Base-by-base conservation (phyloP, 1,140 invertebrate species). In the Drosophila arawakana region DNA sequence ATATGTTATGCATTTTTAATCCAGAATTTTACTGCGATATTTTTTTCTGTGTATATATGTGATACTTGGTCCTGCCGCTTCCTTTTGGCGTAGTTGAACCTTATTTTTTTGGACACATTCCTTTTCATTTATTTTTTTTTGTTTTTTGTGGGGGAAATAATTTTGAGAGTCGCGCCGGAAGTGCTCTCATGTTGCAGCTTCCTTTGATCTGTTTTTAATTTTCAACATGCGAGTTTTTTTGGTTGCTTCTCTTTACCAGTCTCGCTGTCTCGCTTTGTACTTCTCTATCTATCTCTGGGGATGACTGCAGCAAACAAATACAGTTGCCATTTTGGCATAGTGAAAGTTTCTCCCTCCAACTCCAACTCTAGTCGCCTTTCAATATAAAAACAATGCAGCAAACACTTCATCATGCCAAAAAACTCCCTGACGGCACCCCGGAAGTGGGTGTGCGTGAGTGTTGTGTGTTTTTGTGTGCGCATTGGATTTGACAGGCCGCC, bases 141-240 rank as follows among this genome's bases (percentile, higher is more conserved):
- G n/a, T 61, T 30, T 55, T 85, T 85, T 30, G 25, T 30, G 25
- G 25, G 37, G 72, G 84, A 89, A 84, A 89, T 89, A 77, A 89
- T 81, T 89, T 89, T 71, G 73, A 76, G 75, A 80, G 71, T 67
- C 77, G 62, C 61, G 49, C 61, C 61, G 70, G 80, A 89, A 84
- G 84, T 84, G 84, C 84, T 89, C 84, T 89, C 75, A 70, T 89
- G 78, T 78, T 81, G 72, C 73, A 78, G 58, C 67, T 84, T 83
- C 69, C 84, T 89, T 89, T 89, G 84, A 89, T 89, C 84, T 89
- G 78, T 89, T 89, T 88, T 89, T 89, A 89, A 89, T 89, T 89
- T 89, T 76, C 66, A 76, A 71, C 77, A 80, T 76, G 52, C 35
- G 52, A 46, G 43, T 41, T 15, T 52, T 70, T 77, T 83, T 69